Base-by-base conservation (phyloP, 2,888 invertebrate species). In the Teleogryllus oceanicus region DNA sequence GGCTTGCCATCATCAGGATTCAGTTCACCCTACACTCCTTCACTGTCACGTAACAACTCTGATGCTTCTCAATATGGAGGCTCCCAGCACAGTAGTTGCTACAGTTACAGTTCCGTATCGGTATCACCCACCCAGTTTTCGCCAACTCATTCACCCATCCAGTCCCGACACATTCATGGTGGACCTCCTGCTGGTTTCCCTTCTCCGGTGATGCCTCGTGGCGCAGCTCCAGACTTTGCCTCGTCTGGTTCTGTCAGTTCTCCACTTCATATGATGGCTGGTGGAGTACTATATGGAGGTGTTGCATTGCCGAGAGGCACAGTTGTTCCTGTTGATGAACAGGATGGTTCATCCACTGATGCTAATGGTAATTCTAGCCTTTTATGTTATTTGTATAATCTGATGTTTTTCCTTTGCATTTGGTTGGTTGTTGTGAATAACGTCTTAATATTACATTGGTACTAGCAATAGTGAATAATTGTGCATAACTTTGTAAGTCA, bases 61-160 rank as follows among this genome's bases (percentile, higher is more conserved):
- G 96, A 96, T 86, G 96, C 96, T 2, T 96, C 96, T 81, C 94
- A 94, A 86, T 95, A 95, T 84, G 95, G 95, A 83, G 96, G 95
- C 85, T 84, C 84, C 13, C 83, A 83, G 78, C 95, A 95, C 88
- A 94, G 94, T 62, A 83, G 84, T 78, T 82, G 82, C 78, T 94
- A 94, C 86, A 94, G 94, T 85, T 93, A 93, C 16, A 89, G 89
- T 80, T 89, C 89, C 5, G 88, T 89, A 50, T 88, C 88, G 37
- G 88, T 88, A 78, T 88, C 89, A 78, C 88, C 89, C 49, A 89
- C 89, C 74, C 89, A 89, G 93, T 94, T 93, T 85, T 94, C 94
- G 82, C 95, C 95, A 50, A 95, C 94, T 21, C 95, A 96, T 85
- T 95, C 95, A 74, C 96, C 96, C n/a, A 93, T 96, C 76, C 81